Evolutionary conservation across 2,113 vertebrate genomes (phyloP), one percentile per base, ranked within the genome.

Genomic region (Ginglymostoma cirratum): DNA sequence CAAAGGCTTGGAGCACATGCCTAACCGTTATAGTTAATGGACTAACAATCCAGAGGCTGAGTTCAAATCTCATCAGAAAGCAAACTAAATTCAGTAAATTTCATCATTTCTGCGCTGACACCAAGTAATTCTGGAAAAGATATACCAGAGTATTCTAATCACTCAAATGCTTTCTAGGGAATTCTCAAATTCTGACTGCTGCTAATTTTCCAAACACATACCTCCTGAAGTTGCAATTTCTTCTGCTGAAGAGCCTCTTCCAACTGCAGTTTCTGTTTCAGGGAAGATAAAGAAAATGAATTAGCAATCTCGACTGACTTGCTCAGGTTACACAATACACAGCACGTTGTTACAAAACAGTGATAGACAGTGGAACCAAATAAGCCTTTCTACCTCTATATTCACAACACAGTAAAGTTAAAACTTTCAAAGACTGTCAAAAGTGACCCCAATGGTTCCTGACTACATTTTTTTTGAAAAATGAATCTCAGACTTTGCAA

Each of bases 191-290:
- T 83, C 38, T 83, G 3, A 38, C 42, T 5, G 38, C 80, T 45
- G 1, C 5, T 2, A 83, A 38, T 12, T 83, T 17, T 83, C n/a
- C 0, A 83, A 15, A 45, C 8, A 89, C 86, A 0, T 72, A 95
- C 94, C 94, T 95, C 23, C 15, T 95, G 3, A 48, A 72, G 42
- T 70, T 72, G 67, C 42, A 76, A 72, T 69, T 48, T 95, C 67
- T 72, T 95, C 42, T 52, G 94, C 17, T 95, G 67, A 76, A 70
- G 67, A 95, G 69, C 94, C 45, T 76, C 94, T 95, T 95, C 67
- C 42, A 95, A 38, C 67, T 95, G 94, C 45, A 34, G 42, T 72
- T 95, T 70, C 94, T 95, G 45, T 95, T 95, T 76, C 45, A 30
- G 12, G 94, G 42, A 30, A 34, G 38, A 76, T 45, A 23, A 76